Evolutionary conservation across 2,113 vertebrate genomes (phyloP).

Genomic region (Pholis gunnellus): DNA sequence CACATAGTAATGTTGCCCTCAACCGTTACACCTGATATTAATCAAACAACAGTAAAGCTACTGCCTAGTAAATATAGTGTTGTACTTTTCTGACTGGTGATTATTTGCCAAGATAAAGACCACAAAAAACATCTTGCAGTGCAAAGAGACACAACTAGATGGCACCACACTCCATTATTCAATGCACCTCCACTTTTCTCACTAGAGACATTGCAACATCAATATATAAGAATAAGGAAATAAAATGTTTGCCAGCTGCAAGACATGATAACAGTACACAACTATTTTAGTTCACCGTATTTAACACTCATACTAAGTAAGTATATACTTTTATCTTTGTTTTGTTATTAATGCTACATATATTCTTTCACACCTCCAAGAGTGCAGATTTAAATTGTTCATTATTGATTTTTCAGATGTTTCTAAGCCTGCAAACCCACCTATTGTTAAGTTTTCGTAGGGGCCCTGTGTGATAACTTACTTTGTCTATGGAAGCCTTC

Average conservation of each 20-base stretch:
- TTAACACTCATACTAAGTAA: background rate
- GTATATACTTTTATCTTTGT: background rate
- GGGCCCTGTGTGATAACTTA: constrained; percentile 44
- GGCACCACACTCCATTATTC: background rate
- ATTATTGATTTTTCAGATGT: background rate
- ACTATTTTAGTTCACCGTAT: background rate
- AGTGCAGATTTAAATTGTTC: background rate
- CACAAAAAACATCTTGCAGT: background rate
- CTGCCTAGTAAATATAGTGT: background rate
- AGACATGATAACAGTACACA: background rate
- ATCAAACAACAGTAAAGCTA: background rate
- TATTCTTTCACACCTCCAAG: background rate
- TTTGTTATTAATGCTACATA: background rate
- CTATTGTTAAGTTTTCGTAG: background rate
- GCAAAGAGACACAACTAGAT: constrained; percentile 39
- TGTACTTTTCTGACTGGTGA: background rate
- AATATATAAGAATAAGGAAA: background rate
- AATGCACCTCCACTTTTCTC: background rate
- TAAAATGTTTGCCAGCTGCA: background rate
- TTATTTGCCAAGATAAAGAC: background rate
- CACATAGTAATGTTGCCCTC: background rate
- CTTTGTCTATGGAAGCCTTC: constrained; percentile 97
- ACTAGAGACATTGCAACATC: background rate
- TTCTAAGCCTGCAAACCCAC: background rate
- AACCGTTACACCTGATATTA: background rate